These are phyloP conservation scores for Zhuqinia jingwanae DNA, from an alignment of 2,888 invertebrate genomes.

Conservation along the genomic window DNA sequence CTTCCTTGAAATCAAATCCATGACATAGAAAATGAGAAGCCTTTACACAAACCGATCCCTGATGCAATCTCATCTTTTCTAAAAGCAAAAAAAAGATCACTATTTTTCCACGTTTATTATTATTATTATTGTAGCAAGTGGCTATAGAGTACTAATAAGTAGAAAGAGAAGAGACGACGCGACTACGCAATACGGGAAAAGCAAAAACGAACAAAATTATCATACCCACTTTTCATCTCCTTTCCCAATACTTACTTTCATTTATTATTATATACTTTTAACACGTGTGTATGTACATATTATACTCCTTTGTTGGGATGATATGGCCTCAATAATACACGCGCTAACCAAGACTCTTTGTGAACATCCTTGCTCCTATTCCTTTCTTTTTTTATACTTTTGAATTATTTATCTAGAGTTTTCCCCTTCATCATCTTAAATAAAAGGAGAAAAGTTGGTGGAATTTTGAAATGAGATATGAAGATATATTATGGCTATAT, in stretches of 20 bases:
- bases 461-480: constrained; percentile 29
- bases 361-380: neutral
- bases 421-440: constrained; percentile 28
- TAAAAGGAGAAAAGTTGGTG: neutral
- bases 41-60: constrained; percentile 7
- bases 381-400: constrained; percentile 32
- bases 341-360: neutral
- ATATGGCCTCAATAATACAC: neutral
- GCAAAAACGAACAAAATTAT: constrained; percentile 42
- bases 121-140: constrained; percentile 30
- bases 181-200: neutral
- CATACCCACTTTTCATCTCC: constrained; percentile 43
- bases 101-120: constrained; percentile 46
- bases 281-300: neutral
- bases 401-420: constrained; percentile 59
- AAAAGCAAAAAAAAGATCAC: constrained; percentile 3
- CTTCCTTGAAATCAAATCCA: constrained; percentile 20
- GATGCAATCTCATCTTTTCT: constrained; percentile 3
- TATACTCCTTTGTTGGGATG: neutral
- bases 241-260: constrained; percentile 7
- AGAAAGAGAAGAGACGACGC: neutral
- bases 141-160: neutral
- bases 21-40: neutral
- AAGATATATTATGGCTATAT: neutral
- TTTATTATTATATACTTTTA: neutral